Conservation (phyloP, 2,888 invertebrate species). For the Agrotis exclamationis region DNA sequence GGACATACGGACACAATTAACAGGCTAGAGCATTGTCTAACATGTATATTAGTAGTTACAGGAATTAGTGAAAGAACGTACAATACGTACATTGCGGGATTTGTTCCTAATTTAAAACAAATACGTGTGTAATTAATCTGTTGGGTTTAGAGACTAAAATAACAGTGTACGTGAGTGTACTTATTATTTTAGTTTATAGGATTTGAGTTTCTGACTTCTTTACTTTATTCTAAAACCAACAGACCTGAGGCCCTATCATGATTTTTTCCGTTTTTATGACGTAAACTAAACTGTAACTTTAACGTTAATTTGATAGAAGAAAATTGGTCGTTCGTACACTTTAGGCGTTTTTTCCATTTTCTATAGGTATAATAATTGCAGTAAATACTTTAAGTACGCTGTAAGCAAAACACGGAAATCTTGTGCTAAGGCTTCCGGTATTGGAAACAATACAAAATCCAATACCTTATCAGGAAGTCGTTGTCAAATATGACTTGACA, state of each 20-base stretch:
- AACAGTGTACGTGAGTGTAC: neutral
- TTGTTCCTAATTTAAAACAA: conserved; percentile 55
- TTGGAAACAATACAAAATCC: neutral
- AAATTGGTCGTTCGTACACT: too few relatives aligned
- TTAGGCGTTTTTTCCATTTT: too few relatives aligned
- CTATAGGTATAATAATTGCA: too few relatives aligned
- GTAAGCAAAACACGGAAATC: too few relatives aligned
- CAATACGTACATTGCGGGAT: conserved; percentile 31
- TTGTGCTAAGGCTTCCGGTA: too few relatives aligned
- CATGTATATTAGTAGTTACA: conserved; percentile 62
- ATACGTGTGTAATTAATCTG: conserved; percentile 50
- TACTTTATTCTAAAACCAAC: neutral
- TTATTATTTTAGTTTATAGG: conserved; percentile 1
- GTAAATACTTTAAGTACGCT: too few relatives aligned
- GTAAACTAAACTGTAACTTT: too few relatives aligned
- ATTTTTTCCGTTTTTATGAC: too few relatives aligned
- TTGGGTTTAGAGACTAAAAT: conserved; percentile 20
- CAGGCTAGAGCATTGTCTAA: conserved; percentile 71
- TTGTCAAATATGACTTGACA: neutral
- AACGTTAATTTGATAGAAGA: too few relatives aligned
- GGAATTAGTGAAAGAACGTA: conserved; percentile 53
- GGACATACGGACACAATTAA: conserved; percentile 79
- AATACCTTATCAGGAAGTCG: neutral
- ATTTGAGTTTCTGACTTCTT: neutral
- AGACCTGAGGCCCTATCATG: too few relatives aligned